Evolutionary conservation across 2,113 vertebrate genomes (phyloP), one percentile per base, ranked within the genome.

Genomic region (Hystrix brachyura): DNA sequence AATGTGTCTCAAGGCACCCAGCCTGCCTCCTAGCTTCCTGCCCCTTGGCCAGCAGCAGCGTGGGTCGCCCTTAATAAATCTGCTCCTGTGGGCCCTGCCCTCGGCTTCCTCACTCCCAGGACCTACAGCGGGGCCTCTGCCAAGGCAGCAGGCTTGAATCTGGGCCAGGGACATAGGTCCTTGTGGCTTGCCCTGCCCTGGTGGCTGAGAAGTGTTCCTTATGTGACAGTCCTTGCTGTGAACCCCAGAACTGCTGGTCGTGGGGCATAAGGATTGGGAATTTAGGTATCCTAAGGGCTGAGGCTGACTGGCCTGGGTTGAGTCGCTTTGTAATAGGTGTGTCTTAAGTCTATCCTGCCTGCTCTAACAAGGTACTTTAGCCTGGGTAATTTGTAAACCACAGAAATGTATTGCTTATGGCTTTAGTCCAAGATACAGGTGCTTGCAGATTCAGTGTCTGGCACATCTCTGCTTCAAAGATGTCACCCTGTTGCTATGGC

Each of bases 81-180:
- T 25, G 74, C n/a, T 76, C 64, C 64, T 1, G 1, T 4, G 38
- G 67, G 3, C 57, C 76, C 46, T 34, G n/a, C 13, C 60, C 13
- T 74, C 1, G 1, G 60, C 32, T 8, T 9, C 25, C 34, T 72
- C 0, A 0, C 18, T n/a, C 4, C n/a, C 14, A 10, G 1, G 14
- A 65, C 53, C 25, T 87, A 32, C 0, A 29, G 64, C 9, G 0
- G 2, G 69, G 62, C n/a, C 8, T 91, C 64, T 51, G 46, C 25
- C 0, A 0, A 38, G 34, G 38, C 0, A 0, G 9, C 34, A 57
- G 67, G 59, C 46, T 32, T 14, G 60, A 48, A 12, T 34, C 7
- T 12, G 65, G 43, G 64, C 51, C 48, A 82, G 57, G 48, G 71
- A 21, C 46, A 15, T 27, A 29, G 0, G 57, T 74, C 21, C 23